Conservation (phyloP, 2,888 invertebrate species). For the Drosophila niveifrons region DNA sequence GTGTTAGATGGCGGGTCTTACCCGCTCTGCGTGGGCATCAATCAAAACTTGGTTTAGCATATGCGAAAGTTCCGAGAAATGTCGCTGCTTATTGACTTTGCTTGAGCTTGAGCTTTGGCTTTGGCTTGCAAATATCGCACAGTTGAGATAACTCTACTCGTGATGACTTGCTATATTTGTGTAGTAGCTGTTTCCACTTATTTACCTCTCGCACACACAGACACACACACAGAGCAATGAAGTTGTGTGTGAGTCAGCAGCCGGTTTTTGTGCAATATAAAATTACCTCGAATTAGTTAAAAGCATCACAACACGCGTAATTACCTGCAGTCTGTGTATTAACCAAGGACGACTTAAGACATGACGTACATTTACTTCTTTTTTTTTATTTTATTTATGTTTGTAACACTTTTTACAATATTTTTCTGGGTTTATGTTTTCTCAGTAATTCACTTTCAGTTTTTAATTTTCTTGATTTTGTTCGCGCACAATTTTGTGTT, state of each 20-base stretch:
- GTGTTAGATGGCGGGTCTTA: conserved; percentile 34
- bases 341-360: conserved; percentile 46
- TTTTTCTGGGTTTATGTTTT: conserved; percentile 4
- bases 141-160: conserved; percentile 48
- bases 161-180: conserved; percentile 46
- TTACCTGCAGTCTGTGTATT: conserved; percentile 58
- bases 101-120: conserved; percentile 26
- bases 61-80: conserved; percentile 49
- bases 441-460: conserved; percentile 3
- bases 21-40: conserved; percentile 46
- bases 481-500: conserved; percentile 6
- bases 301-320: conserved; percentile 57
- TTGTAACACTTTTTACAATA: neutral
- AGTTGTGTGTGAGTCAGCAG: conserved; percentile 63
- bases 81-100: conserved; percentile 49
- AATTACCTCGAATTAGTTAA: conserved; percentile 57
- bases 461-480: neutral
- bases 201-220: conserved; percentile 32
- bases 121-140: conserved; percentile 27
- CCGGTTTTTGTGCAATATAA: conserved; percentile 66
- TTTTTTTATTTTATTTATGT: conserved; percentile 1
- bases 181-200: conserved; percentile 28
- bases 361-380: conserved; percentile 31
- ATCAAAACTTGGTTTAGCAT: conserved; percentile 42
- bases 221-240: conserved; percentile 4